These are phyloP conservation scores for Ailurus styani DNA, from an alignment of 2,113 vertebrate genomes.

Conservation along the genomic window DNA sequence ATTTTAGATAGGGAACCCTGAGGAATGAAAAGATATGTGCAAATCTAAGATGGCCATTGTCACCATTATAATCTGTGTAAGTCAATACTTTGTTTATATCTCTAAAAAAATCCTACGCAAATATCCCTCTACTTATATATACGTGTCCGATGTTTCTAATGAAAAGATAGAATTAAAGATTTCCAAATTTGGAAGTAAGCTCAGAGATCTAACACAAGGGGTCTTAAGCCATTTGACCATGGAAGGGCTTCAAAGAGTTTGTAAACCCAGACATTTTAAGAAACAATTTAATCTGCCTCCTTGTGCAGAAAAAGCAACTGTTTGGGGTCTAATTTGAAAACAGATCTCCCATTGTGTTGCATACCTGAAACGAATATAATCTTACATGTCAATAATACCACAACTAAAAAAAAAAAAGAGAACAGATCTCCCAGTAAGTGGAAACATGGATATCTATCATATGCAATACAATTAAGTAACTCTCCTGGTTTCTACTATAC, in stretches of 20 bases:
- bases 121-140: neutral
- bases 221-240: neutral
- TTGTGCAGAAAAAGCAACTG: neutral
- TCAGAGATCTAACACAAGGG: neutral
- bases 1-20: neutral
- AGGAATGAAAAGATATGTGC: neutral
- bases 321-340: neutral
- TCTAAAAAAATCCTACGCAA: neutral
- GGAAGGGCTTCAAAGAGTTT: neutral
- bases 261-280: neutral
- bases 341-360: neutral
- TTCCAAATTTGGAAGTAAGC: neutral
- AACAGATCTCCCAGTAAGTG: neutral
- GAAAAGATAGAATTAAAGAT: neutral
- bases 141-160: neutral
- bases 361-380: neutral
- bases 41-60: neutral
- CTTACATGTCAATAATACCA: neutral
- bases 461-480: neutral
- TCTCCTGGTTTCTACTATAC: neutral
- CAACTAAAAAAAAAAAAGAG: neutral
- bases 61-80: neutral
- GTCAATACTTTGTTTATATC: neutral
- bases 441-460: neutral
- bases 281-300: neutral